phyloP scores from a whole-genome alignment of 2,113 vertebrate species.

The Pluvianellus socialis region DNA sequence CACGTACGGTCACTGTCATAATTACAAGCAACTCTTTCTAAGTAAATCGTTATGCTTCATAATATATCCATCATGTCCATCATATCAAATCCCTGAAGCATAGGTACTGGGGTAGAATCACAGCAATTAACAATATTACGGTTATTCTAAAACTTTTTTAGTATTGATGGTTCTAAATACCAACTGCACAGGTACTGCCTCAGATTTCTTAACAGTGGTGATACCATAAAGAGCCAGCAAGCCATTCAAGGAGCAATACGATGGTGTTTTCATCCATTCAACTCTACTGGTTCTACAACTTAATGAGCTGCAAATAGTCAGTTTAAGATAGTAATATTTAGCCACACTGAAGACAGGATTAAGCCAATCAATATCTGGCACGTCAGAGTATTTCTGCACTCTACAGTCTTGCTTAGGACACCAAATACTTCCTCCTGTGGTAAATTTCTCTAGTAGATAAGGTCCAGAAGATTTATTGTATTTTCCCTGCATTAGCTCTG shows the following conservation, averaged over 20 bases:
- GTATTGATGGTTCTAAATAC: background rate
- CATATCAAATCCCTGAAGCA: background rate
- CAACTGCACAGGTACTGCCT: background rate
- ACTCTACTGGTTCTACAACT: background rate
- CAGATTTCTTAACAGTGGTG: background rate
- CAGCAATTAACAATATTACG: background rate
- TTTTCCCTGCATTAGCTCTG: background rate
- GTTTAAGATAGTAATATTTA: background rate
- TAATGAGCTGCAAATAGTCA: background rate
- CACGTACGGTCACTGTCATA: fast-evolving
- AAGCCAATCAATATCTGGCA: background rate
- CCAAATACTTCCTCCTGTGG: background rate
- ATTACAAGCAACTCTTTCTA: background rate
- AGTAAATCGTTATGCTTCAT: background rate
- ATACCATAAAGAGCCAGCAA: background rate
- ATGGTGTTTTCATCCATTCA: background rate
- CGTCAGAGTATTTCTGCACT: background rate
- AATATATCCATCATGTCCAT: background rate
- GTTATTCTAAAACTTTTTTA: background rate
- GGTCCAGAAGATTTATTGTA: background rate
- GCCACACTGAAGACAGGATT: background rate
- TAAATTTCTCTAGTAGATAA: background rate
- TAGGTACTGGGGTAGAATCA: background rate
- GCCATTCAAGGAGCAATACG: background rate
- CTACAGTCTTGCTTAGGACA: background rate